These are phyloP conservation scores for Agapostemon virescens DNA, from an alignment of 2,888 invertebrate genomes.

Conservation along the genomic window DNA sequence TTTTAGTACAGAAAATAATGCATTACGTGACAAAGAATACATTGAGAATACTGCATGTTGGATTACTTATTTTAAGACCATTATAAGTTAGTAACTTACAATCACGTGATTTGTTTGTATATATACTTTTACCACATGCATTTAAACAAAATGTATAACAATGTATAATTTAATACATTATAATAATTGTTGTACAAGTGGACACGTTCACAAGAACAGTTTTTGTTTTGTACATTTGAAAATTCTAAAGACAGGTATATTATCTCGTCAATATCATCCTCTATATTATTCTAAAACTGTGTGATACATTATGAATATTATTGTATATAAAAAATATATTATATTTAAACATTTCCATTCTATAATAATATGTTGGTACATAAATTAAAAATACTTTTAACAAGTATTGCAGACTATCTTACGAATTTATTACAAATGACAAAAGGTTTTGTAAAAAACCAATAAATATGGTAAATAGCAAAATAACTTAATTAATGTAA, in stretches of 20 bases:
- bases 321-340: conserved; percentile 10
- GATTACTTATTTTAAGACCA: not conserved
- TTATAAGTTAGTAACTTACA: not conserved
- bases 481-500: not conserved
- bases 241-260: not conserved
- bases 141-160: not conserved
- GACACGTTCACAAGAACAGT: not conserved
- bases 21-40: not conserved
- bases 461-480: not conserved
- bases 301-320: not conserved
- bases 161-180: no score
- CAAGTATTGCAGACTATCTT: conserved; percentile 19
- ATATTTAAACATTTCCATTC: conserved; percentile 21
- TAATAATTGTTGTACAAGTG: not conserved
- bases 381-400: conserved; percentile 1
- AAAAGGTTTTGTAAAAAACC: not conserved
- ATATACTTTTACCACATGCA: not conserved
- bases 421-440: conserved; percentile 17
- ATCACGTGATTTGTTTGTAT: not conserved
- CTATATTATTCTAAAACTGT: conserved; percentile 37
- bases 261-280: conserved; percentile 5
- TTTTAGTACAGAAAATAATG: not conserved
- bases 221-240: not conserved
- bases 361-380: conserved; percentile 34
- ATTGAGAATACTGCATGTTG: not conserved